Percentiles rank a stretch among this genome's conserved stretches.
Conservation (phyloP, 2,113 vertebrate species). For the Neolamprologus sp. region DNA sequence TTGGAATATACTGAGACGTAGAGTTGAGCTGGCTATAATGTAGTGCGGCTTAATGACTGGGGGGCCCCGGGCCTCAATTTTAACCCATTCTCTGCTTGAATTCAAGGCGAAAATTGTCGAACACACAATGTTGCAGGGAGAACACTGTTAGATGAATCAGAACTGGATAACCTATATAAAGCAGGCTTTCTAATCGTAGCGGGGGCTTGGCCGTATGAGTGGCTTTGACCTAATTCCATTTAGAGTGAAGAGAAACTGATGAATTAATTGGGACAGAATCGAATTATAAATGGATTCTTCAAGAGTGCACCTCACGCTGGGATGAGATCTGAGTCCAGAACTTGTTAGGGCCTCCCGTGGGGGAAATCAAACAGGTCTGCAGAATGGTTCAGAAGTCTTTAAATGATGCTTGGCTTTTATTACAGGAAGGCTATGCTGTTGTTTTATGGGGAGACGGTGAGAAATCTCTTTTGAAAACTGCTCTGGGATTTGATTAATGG, state of each 20-base stretch:
- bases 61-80: neutral
- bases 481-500: neutral
- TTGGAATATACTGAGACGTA: neutral
- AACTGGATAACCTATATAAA: conserved; percentile 50
- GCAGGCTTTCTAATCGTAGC: conserved; percentile 24
- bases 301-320: neutral
- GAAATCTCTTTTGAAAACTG: neutral
- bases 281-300: conserved; percentile 47
- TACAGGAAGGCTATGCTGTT: neutral
- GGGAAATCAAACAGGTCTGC: neutral
- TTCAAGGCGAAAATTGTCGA: conserved; percentile 8
- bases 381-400: neutral
- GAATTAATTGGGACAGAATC: conserved; percentile 63
- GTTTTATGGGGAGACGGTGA: neutral
- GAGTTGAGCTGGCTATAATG: neutral
- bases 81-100: neutral
- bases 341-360: neutral
- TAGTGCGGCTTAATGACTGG: neutral
- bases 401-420: neutral
- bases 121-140: conserved; percentile 20
- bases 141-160: conserved; percentile 13
- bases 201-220: conserved; percentile 3
- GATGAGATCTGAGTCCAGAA: conserved; percentile 9
- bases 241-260: conserved; percentile 45
- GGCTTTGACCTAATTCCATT: conserved; percentile 62